phyloP scores from a whole-genome alignment of 37 sponge, comb jelly and placozoan genomes.

The Lycopodina hypogea region DNA sequence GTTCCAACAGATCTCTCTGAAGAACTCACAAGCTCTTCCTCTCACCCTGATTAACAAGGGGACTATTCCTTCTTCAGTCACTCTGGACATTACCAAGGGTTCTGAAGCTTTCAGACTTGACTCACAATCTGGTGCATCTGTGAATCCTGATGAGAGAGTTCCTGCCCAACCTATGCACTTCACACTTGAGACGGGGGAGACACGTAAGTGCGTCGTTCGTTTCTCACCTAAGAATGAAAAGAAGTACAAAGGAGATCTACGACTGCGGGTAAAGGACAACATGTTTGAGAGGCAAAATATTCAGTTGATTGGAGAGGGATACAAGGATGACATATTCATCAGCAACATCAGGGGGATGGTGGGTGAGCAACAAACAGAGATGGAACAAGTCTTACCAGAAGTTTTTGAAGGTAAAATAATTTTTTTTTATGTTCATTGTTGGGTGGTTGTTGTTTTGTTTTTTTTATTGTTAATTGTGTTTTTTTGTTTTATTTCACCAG shows the following conservation, averaged over 20 bases:
- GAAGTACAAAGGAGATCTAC: slow-evolving; percentile 41
- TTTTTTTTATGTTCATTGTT: not conserved
- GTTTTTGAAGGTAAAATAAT: slow-evolving; percentile 2
- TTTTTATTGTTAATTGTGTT: not conserved
- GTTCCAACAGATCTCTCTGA: slow-evolving; percentile 75
- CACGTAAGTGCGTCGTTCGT: slow-evolving; percentile 37
- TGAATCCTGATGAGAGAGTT: not conserved
- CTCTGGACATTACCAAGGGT: slow-evolving; percentile 32
- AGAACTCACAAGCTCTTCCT: slow-evolving; percentile 64
- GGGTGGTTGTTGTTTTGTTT: not conserved
- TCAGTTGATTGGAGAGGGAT: slow-evolving; percentile 88
- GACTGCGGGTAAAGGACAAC: slow-evolving; percentile 67
- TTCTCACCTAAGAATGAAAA: slow-evolving; percentile 46
- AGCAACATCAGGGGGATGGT: slow-evolving; percentile 50
- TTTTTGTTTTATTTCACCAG: no score
- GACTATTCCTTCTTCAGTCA: slow-evolving; percentile 73
- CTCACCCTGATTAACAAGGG: slow-evolving; percentile 78
- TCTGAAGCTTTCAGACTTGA: slow-evolving; percentile 43
- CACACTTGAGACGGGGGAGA: slow-evolving; percentile 49
- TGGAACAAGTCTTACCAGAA: slow-evolving; percentile 14
- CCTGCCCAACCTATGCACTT: slow-evolving; percentile 33
- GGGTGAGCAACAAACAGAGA: not conserved
- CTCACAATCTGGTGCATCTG: slow-evolving; percentile 13
- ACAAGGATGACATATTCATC: slow-evolving; percentile 77
- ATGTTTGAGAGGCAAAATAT: slow-evolving; percentile 86